Evolutionary conservation across 2,797 vertebrate genomes (phyloP).

Genomic region (Cirrhinus molitorella): DNA sequence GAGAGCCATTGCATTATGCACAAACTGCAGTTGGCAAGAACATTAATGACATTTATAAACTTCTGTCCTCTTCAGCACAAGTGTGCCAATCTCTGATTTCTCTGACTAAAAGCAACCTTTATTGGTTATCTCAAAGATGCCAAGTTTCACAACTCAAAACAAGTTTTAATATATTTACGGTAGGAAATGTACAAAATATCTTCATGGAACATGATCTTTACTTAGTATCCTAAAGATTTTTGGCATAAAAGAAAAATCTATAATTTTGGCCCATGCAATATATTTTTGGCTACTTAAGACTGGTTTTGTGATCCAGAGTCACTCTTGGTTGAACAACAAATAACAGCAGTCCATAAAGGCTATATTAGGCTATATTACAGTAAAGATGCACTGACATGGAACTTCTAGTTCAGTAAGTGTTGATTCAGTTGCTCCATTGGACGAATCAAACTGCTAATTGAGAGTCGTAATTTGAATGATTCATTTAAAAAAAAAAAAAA

Average conservation of each 20-base stretch:
- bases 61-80: neutral
- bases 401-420: neutral
- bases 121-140: neutral
- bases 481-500: neutral
- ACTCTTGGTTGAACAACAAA: too few relatives aligned
- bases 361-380: too few relatives aligned
- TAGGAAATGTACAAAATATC: too few relatives aligned
- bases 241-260: too few relatives aligned
- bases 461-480: neutral
- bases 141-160: constrained; percentile 6
- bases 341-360: too few relatives aligned
- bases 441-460: neutral
- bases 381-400: too few relatives aligned
- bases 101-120: neutral
- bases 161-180: too few relatives aligned
- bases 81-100: neutral
- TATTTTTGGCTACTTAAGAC: too few relatives aligned
- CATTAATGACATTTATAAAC: neutral
- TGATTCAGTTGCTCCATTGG: neutral
- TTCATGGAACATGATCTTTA: too few relatives aligned
- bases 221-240: too few relatives aligned
- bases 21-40: constrained; percentile 8
- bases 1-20: neutral
- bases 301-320: too few relatives aligned
- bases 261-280: too few relatives aligned